A percentile compares a stretch with the other conserved stretches of the same genome.
Evolutionary conservation across 2,113 vertebrate genomes (phyloP).

Genomic region (Copsychus sechellarum): DNA sequence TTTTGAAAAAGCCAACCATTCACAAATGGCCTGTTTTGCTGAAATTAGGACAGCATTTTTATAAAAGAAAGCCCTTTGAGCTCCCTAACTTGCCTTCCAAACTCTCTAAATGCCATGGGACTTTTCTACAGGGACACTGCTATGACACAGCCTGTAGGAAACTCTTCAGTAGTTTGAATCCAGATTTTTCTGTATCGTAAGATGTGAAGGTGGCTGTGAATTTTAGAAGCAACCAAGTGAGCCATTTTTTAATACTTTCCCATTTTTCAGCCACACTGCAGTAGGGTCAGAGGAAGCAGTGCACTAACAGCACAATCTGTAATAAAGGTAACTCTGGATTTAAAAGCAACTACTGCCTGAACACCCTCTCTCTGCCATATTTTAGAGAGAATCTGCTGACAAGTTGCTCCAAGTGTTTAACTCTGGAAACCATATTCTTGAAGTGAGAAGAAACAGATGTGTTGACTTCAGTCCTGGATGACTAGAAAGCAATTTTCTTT

Average conservation of each 20-base stretch:
- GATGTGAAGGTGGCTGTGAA: neutral
- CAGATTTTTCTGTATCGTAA: neutral
- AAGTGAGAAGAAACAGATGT: neutral
- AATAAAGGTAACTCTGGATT: neutral
- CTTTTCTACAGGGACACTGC: neutral
- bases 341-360: neutral
- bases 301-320: neutral
- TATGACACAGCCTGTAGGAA: neutral
- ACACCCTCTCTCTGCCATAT: neutral
- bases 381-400: neutral
- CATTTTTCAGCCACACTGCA: neutral
- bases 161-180: neutral
- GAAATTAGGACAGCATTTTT: neutral
- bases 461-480: neutral
- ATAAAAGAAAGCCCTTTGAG: neutral
- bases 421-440: neutral
- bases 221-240: neutral
- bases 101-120: neutral
- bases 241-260: neutral
- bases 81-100: neutral
- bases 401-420: neutral
- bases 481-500: neutral
- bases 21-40: neutral
- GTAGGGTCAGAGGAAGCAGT: neutral
- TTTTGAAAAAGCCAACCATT: neutral